Base-by-base conservation (phyloP, 2,888 invertebrate species). In the Acanthosoma haemorrhoidale region DNA sequence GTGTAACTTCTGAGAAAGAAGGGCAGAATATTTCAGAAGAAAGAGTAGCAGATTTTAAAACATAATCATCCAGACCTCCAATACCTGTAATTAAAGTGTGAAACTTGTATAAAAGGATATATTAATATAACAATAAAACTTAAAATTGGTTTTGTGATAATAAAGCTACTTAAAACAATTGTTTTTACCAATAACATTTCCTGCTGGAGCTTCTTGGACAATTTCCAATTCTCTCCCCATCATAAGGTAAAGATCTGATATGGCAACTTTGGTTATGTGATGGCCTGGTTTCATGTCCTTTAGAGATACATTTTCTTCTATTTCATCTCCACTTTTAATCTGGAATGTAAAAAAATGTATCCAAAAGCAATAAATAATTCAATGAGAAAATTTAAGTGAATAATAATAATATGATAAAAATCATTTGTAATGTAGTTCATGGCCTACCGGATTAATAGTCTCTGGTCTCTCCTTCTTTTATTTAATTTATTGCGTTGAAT, bases 181-280 rank as follows among this genome's bases (percentile, higher is more conserved):
- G 38, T 63, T 75, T 77, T 77, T 78, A 87, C 90, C 91, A 72
- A 96, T 85, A 72, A 98, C 89, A 80, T 94, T 96, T 5, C 98
- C 98, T 51, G 95, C 93, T 2, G 91, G 87, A 1, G 93, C 90
- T 78, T 87, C 85, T 31, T 90, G 87, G 38, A 96, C 84, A 0
- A 83, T 79, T 79, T 93, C 90, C 68, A 97, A 80, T 77, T 98
- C 97, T 75, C 94, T 85, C 6, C 98, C 99, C 91, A 97, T 94
- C 71, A 98, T 84, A 75, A 96, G 82, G 78, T 93, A 99, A 1
- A 99, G 81, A 72, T 90, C 87, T 60, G 87, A 85, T 11, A 97
- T 84, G 2, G 78, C 82, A 0, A 84, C 79, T 77, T 81, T 83
- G 16, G 88, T 89, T 9, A 91, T 84, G 77, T 91, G 87, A 75